These are phyloP conservation scores for Lineus longissimus DNA, from an alignment of 1,140 invertebrate genomes.

Conservation along the genomic window DNA sequence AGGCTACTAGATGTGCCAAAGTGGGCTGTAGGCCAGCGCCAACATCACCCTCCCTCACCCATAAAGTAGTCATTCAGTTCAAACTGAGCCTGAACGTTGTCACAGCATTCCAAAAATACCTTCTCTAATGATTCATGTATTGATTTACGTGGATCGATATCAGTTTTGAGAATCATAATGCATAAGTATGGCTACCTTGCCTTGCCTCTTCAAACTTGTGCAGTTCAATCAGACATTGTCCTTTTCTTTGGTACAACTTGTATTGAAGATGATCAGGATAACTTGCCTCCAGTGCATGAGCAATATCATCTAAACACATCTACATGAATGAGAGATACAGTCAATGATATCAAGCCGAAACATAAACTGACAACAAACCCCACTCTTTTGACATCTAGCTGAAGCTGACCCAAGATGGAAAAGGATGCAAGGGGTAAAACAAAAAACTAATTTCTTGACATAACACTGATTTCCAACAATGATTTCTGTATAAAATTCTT, in stretches of 20 bases:
- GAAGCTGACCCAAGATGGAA: no score
- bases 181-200: conserved; percentile 30
- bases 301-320: conserved; percentile 59
- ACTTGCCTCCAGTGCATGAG: conserved; percentile 62
- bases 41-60: no score
- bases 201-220: conserved; percentile 67
- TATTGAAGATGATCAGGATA: conserved; percentile 64
- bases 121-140: no score
- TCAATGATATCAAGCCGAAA: no score
- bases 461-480: background rate
- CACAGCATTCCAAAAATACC: no score
- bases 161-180: background rate
- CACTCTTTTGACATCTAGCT: no score
- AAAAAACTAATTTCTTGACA: background rate
- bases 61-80: no score
- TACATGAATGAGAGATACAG: conserved; percentile 12
- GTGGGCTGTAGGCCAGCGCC: no score
- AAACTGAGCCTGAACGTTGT: no score
- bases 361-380: no score
- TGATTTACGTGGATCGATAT: background rate
- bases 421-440: background rate
- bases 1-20: no score
- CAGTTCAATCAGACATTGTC: conserved; percentile 69
- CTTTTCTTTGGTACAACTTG: conserved; percentile 71
- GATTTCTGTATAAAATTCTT: background rate